Percentiles rank a stretch among this genome's conserved stretches.
These are phyloP conservation scores for Alca torda DNA, from an alignment of 2,797 vertebrate genomes.

Conservation along the genomic window DNA sequence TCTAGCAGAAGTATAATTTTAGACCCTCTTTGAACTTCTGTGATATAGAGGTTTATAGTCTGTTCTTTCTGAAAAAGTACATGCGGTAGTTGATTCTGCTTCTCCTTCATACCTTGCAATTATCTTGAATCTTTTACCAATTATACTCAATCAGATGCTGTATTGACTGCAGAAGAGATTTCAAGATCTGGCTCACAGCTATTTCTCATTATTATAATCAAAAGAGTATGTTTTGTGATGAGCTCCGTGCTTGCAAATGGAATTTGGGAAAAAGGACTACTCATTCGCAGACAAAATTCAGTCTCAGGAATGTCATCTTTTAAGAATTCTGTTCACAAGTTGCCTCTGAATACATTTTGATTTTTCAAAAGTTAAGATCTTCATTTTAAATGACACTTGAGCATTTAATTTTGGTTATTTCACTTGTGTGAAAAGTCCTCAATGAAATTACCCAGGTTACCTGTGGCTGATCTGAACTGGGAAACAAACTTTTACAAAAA, in stretches of 20 bases:
- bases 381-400: neutral
- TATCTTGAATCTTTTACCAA: constrained; percentile 18
- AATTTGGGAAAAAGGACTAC: constrained; percentile 21
- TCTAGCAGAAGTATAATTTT: neutral
- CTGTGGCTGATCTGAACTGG: neutral
- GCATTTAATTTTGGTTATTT: neutral
- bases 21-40: neutral
- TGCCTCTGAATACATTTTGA: neutral
- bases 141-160: neutral
- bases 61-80: constrained; percentile 33
- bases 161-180: constrained; percentile 19
- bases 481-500: neutral
- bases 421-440: neutral
- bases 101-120: neutral
- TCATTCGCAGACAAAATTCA: neutral
- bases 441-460: neutral
- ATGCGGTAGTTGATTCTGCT: neutral
- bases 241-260: neutral
- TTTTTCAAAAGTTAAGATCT: neutral
- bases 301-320: neutral
- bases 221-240: neutral
- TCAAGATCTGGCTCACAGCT: neutral
- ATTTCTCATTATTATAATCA: constrained; percentile 22
- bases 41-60: neutral
- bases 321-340: neutral